Evolutionary conservation across 1,140 invertebrate species (phyloP), one percentile per base, ranked within the genome.

Genomic region (Gryllus bimaculatus): DNA sequence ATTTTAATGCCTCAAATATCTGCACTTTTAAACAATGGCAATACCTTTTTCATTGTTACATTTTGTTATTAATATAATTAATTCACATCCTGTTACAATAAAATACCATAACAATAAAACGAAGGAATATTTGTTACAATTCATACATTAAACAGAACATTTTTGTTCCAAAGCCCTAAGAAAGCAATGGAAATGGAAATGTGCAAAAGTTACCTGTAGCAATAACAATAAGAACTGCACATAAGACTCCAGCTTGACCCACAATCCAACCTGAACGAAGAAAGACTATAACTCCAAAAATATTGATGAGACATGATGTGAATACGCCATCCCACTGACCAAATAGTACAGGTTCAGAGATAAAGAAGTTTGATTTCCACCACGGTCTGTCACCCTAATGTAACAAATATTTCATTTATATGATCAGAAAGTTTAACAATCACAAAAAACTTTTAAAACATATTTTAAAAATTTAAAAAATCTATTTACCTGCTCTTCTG

Each of bases 201-300:
- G 8, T 12, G 2, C n/a, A 75, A 47, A 47, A 83, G 80, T 84
- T 86, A 93, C 93, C 92, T 87, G 95, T 94, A 83, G 94, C 91
- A 80, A 98, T 87, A 78, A 98, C 93, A 82, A 98, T 95, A 79
- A 96, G 86, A 49, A 98, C 89, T 76, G 95, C 94, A 88, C 95
- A 91, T 15, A 95, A 88, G 82, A 98, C 91, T 75, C 97, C 97
- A 81, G 96, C 96, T 89, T 98, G 94, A 48, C 93, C 96, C 8
- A 99, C 96, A 84, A 99, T 96, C 97, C 97, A 98, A 80, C 97
- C 97, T 81, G 96, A 96, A 83, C 97, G 88, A 48, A 99, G 88
- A 87, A 99, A 98, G 80, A 98, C 96, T 85, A 99, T 97, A 3
- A 98, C 96, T 83, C 97, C 96, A 88, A 99, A 96, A 48, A 98